Percentiles rank a stretch among this genome's conserved stretches.
These are phyloP conservation scores for Hermodice carunculata DNA, from an alignment of 2,888 invertebrate species.

Conservation along the genomic window DNA sequence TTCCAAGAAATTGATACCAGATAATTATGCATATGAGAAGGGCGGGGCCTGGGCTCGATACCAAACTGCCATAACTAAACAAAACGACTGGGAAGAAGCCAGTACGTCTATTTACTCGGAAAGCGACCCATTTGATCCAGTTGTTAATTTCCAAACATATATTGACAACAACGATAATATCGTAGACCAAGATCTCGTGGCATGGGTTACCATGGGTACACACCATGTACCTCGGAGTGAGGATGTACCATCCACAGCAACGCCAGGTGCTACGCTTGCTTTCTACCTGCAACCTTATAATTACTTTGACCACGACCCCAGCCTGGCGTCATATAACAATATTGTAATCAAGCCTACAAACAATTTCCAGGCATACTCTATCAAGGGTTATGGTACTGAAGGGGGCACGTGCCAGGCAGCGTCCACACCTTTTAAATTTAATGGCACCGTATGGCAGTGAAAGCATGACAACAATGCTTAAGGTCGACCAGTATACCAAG, in stretches of 20 bases:
- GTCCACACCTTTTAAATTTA: too few species aligned
- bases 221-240: slow-evolving; percentile 64
- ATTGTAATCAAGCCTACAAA: not conserved
- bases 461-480: too few species aligned
- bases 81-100: slow-evolving; percentile 20
- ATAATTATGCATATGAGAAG: slow-evolving; percentile 48
- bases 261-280: slow-evolving; percentile 52
- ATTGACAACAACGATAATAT: slow-evolving; percentile 24
- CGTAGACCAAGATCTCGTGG: slow-evolving; percentile 50
- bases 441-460: too few species aligned
- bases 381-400: too few species aligned
- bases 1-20: slow-evolving; percentile 52
- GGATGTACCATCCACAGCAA: slow-evolving; percentile 58
- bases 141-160: slow-evolving; percentile 18
- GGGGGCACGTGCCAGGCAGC: too few species aligned
- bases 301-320: slow-evolving; percentile 50
- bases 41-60: slow-evolving; percentile 52
- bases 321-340: slow-evolving; percentile 9
- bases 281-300: slow-evolving; percentile 63
- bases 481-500: too few species aligned
- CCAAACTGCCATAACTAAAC: slow-evolving; percentile 27
- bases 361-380: too few species aligned
- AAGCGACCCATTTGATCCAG: slow-evolving; percentile 12
- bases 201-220: slow-evolving; percentile 63
- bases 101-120: slow-evolving; percentile 23